Evolutionary conservation across 2,888 invertebrate genomes (phyloP).

Genomic region (Pecten maximus): DNA sequence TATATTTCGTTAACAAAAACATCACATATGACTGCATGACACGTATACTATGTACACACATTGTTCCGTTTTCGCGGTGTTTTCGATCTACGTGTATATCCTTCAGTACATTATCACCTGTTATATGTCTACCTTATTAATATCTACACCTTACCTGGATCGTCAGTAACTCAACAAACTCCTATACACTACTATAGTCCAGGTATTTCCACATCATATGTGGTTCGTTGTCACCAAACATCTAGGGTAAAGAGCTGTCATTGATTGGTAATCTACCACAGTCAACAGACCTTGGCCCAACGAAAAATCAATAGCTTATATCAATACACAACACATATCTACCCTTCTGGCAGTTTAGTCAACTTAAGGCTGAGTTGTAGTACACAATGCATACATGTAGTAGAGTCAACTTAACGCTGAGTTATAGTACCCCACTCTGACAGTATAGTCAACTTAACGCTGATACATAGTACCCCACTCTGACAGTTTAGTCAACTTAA

Average conservation of each 20-base stretch:
- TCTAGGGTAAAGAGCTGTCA: neutral
- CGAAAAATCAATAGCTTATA: neutral
- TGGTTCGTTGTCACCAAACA: slow-evolving; percentile 17
- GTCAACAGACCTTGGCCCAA: neutral
- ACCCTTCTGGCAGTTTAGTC: neutral
- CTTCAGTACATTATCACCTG: neutral
- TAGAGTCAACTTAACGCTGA: neutral
- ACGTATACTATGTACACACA: neutral
- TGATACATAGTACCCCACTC: no score
- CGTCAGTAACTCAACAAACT: neutral
- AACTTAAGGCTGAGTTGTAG: no score
- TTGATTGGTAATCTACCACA: neutral
- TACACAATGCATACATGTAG: neutral
- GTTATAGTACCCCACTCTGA: neutral
- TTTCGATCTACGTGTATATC: neutral
- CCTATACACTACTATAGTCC: neutral
- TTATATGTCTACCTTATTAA: neutral
- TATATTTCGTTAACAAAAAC: neutral
- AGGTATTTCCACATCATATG: neutral
- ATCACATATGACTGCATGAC: neutral
- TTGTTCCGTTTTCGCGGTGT: neutral
- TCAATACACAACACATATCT: neutral
- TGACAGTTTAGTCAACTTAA: no score
- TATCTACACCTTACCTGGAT: neutral
- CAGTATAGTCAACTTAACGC: no score